A percentile compares a stretch with the other conserved stretches of the same genome.
Evolutionary conservation across 2,113 vertebrate genomes (phyloP).

Genomic region (Onychorhynchus coronatus): DNA sequence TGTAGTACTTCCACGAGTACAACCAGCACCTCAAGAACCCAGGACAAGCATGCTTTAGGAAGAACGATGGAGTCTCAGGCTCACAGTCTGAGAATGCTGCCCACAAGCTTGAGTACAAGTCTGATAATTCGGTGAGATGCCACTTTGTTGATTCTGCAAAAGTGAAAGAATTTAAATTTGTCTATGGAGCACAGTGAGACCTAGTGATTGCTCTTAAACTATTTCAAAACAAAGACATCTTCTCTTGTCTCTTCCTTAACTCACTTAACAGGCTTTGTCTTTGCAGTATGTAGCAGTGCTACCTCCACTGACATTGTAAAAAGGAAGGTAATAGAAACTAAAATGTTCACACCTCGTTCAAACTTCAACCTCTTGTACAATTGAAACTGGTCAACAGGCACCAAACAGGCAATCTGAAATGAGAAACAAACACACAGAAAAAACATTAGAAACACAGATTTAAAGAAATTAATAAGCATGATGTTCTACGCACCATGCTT

Average conservation of each 20-base stretch:
- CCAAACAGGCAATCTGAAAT: slow-evolving; percentile 87
- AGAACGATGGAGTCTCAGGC: background rate
- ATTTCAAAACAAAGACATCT: background rate
- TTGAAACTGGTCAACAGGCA: slow-evolving; percentile 82
- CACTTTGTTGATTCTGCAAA: background rate
- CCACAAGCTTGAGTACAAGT: background rate
- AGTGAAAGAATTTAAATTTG: background rate
- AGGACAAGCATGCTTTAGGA: rapidly evolving
- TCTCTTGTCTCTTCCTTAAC: background rate
- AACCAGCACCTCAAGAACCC: background rate
- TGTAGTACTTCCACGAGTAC: background rate
- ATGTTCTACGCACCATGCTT: background rate
- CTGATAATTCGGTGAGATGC: background rate
- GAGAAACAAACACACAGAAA: slow-evolving; percentile 38
- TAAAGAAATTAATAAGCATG: background rate
- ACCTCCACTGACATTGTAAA: background rate
- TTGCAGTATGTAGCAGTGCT: background rate
- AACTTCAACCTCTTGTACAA: slow-evolving; percentile 89
- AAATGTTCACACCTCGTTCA: slow-evolving; percentile 83
- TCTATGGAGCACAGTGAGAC: background rate
- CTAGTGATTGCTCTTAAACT: background rate
- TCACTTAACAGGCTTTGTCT: background rate
- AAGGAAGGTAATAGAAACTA: background rate
- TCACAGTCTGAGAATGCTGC: background rate
- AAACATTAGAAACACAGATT: background rate